phyloP scores from a whole-genome alignment of 2,888 invertebrate species.

The Rhagonycha lutea region DNA sequence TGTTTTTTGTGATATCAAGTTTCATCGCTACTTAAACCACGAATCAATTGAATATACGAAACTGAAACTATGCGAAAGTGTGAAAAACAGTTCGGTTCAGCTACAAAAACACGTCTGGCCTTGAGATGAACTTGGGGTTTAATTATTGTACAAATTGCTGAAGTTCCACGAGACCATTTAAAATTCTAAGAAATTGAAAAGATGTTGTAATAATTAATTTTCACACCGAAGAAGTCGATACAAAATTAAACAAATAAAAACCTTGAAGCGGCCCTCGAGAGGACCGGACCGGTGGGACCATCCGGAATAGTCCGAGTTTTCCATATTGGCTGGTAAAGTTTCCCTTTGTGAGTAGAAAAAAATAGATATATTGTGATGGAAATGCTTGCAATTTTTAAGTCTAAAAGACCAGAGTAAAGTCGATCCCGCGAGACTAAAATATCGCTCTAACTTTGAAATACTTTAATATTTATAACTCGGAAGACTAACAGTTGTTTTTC shows the following conservation, averaged over 20 bases:
- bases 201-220: background rate
- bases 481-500: conserved; percentile 33
- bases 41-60: background rate
- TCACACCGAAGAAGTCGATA: background rate
- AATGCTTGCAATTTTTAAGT: conserved; percentile 27
- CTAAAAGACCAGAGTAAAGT: conserved; percentile 19
- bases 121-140: background rate
- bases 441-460: conserved; percentile 17
- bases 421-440: conserved; percentile 26
- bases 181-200: background rate
- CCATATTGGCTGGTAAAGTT: background rate
- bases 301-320: background rate
- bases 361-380: conserved; percentile 22
- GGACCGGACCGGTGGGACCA: background rate
- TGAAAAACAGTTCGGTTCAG: background rate
- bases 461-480: conserved; percentile 33
- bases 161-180: background rate
- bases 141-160: background rate
- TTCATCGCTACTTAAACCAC: background rate
- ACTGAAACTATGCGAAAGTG: background rate
- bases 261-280: background rate
- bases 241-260: background rate
- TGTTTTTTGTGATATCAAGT: too few relatives aligned
- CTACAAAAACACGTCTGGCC: background rate
- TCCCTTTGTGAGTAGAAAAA: background rate